Evolutionary conservation across 2,113 vertebrate genomes (phyloP).

Genomic region (Alouatta palliata): DNA sequence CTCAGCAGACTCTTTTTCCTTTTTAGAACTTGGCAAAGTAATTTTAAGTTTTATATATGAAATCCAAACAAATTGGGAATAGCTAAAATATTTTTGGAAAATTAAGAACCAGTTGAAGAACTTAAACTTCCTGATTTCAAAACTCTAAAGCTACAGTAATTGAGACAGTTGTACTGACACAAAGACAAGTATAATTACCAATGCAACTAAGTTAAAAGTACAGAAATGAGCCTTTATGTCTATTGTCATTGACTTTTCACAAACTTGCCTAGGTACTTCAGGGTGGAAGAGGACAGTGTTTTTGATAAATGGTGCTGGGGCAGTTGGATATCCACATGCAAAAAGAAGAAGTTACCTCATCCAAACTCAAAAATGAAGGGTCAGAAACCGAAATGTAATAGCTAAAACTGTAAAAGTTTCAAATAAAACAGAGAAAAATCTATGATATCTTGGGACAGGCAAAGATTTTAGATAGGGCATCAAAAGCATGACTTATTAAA

Average conservation of each 20-base stretch:
- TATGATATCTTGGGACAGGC: neutral
- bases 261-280: neutral
- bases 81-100: neutral
- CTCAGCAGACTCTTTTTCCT: neutral
- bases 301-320: neutral
- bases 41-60: neutral
- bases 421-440: neutral
- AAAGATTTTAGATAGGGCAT: neutral
- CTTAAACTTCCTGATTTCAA: neutral
- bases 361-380: neutral
- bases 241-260: neutral
- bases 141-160: neutral
- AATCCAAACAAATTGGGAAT: neutral
- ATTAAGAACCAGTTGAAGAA: neutral
- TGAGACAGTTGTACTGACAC: neutral
- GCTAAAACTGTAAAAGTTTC: neutral
- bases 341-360: neutral
- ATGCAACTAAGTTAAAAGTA: neutral
- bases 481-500: neutral
- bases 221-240: neutral
- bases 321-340: neutral
- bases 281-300: neutral
- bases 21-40: neutral
- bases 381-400: neutral
- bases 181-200: neutral